A percentile compares a stretch with the other conserved stretches of the same genome.
These are phyloP conservation scores for Sebastolobus alascanus DNA, from an alignment of 2,797 vertebrate species.

Conservation along the genomic window DNA sequence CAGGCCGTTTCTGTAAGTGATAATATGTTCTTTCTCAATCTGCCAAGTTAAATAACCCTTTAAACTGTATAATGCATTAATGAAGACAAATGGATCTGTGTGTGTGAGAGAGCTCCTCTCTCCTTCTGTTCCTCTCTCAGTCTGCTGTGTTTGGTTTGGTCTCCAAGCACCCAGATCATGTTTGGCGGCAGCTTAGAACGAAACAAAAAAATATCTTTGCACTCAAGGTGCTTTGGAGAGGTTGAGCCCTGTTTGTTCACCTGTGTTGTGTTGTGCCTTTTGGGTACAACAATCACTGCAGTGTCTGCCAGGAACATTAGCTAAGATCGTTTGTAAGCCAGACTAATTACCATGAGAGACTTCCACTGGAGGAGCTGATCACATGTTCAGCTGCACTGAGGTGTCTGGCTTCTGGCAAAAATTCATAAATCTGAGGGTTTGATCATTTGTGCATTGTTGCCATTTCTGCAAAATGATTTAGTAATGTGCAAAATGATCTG, in stretches of 20 bases:
- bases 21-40: constrained; percentile 5
- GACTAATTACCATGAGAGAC: constrained; percentile 35
- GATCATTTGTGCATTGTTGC: neutral
- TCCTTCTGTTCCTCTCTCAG: constrained; percentile 1
- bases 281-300: constrained; percentile 29
- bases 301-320: constrained; percentile 28
- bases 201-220: constrained; percentile 40
- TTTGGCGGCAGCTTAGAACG: constrained; percentile 47
- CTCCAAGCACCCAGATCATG: constrained; percentile 46
- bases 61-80: constrained; percentile 47
- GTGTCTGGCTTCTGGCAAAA: neutral
- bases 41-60: constrained; percentile 36
- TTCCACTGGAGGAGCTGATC: constrained; percentile 15
- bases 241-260: constrained; percentile 61
- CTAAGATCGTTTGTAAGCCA: constrained; percentile 22
- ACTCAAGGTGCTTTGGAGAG: constrained; percentile 42
- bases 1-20: constrained; percentile 7
- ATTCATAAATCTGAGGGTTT: neutral
- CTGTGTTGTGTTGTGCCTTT: constrained; percentile 39
- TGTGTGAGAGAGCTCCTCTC: constrained; percentile 1
- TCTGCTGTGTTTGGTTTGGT: constrained; percentile 56
- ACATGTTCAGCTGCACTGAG: neutral
- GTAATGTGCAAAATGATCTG: neutral
- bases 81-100: constrained; percentile 48
- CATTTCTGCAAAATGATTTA: neutral